Evolutionary conservation across 2,113 vertebrate genomes (phyloP).

Genomic region (Xiphophorus couchianus): DNA sequence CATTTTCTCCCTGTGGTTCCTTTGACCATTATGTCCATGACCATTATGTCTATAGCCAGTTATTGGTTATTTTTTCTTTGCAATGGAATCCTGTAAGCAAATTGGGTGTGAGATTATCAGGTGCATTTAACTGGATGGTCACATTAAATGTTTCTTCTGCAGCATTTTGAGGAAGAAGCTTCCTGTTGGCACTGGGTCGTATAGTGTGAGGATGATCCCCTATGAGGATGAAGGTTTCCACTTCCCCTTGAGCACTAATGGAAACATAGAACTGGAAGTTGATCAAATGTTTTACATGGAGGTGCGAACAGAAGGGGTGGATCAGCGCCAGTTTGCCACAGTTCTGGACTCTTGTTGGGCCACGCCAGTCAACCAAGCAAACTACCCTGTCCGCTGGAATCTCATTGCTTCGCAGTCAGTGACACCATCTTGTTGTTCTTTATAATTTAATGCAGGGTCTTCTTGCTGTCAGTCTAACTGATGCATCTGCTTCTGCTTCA

Average conservation of each 20-base stretch:
- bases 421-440: neutral
- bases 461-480: neutral
- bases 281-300: constrained; percentile 62
- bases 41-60: neutral
- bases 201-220: constrained; percentile 61
- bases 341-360: constrained; percentile 76
- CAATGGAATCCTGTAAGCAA: neutral
- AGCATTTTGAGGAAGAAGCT: constrained; percentile 65
- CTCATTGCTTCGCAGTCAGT: constrained; percentile 71
- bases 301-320: constrained; percentile 62
- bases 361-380: constrained; percentile 55
- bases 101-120: neutral
- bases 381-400: constrained; percentile 59
- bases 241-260: constrained; percentile 23
- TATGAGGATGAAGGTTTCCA: constrained; percentile 64
- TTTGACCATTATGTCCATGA: neutral
- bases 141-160: constrained; percentile 4
- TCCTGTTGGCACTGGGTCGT: constrained; percentile 53
- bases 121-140: neutral
- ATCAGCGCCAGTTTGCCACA: constrained; percentile 60
- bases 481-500: constrained; percentile 9
- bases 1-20: neutral
- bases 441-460: neutral
- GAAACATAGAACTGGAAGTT: constrained; percentile 42
- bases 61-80: neutral